These are phyloP conservation scores for Pimephales promelas DNA, from an alignment of 2,113 vertebrate species.

Conservation along the genomic window DNA sequence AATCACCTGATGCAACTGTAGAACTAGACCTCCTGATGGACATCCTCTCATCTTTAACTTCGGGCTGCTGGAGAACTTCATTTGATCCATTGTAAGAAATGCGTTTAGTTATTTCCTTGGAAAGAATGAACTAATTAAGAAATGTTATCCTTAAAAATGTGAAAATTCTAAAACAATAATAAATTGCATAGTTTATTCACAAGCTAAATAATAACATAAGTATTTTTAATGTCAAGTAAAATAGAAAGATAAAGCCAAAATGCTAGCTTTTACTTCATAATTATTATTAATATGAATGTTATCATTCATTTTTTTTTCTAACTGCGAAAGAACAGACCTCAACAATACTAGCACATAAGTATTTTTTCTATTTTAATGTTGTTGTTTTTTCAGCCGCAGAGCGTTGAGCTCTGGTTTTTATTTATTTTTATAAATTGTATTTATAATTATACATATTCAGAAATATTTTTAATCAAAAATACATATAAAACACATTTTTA, in stretches of 20 bases:
- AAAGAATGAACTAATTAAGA: neutral
- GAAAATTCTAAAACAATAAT: neutral
- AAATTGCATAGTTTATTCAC: neutral
- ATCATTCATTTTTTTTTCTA: neutral
- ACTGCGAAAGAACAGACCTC: no score
- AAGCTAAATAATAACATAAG: neutral
- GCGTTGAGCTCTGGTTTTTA: no score
- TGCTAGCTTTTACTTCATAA: neutral
- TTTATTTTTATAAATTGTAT: no score
- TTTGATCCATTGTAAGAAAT: neutral
- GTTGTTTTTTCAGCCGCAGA: no score
- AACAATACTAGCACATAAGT: no score
- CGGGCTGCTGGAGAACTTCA: neutral
- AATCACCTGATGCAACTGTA: constrained; percentile 19
- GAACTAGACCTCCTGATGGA: constrained; percentile 35
- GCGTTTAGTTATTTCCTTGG: neutral
- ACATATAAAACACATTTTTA: no score
- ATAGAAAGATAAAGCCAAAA: neutral
- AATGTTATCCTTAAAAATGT: no score
- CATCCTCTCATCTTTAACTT: constrained; percentile 44
- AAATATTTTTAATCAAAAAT: no score
- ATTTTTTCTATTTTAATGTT: no score
- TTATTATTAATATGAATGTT: neutral
- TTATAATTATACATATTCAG: no score
- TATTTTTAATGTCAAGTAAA: neutral